These are phyloP conservation scores for Stenodera caucasica DNA, from an alignment of 2,888 invertebrate genomes.

Conservation along the genomic window DNA sequence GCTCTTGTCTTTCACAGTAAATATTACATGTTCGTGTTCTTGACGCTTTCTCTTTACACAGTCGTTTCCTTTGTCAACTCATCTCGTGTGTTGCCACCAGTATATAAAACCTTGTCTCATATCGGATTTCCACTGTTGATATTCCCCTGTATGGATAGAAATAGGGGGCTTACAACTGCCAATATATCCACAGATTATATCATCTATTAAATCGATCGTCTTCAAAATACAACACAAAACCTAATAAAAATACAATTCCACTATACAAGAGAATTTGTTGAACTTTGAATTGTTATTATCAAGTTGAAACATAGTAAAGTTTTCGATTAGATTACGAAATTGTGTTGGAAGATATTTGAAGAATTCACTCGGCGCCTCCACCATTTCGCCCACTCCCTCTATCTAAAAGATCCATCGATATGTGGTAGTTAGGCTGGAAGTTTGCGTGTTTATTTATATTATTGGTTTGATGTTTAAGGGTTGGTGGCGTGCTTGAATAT, in stretches of 20 bases:
- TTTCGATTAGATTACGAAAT: not conserved
- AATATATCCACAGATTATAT: slow-evolving; percentile 21
- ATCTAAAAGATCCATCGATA: not conserved
- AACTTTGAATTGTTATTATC: slow-evolving; percentile 6
- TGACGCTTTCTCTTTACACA: slow-evolving; percentile 5
- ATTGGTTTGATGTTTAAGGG: not conserved
- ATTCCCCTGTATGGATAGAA: not conserved
- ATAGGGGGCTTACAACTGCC: not conserved
- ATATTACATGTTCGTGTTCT: not conserved
- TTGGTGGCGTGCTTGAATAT: not conserved
- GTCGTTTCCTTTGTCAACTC: slow-evolving; percentile 21
- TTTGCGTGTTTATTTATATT: not conserved
- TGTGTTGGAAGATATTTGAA: not conserved
- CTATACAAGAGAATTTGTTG: too few relatives aligned
- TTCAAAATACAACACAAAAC: not conserved
- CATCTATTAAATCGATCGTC: not conserved
- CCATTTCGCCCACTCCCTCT: not conserved
- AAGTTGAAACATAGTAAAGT: slow-evolving; percentile 4
- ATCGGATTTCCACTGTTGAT: slow-evolving; percentile 28
- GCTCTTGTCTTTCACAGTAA: not conserved
- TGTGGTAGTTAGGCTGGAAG: not conserved
- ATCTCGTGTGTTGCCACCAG: slow-evolving; percentile 5
- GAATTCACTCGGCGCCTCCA: not conserved
- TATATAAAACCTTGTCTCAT: slow-evolving; percentile 18
- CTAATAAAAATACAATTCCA: too few relatives aligned